Base-by-base conservation (phyloP, 2,888 invertebrate genomes). In the Aphrophora alni region DNA sequence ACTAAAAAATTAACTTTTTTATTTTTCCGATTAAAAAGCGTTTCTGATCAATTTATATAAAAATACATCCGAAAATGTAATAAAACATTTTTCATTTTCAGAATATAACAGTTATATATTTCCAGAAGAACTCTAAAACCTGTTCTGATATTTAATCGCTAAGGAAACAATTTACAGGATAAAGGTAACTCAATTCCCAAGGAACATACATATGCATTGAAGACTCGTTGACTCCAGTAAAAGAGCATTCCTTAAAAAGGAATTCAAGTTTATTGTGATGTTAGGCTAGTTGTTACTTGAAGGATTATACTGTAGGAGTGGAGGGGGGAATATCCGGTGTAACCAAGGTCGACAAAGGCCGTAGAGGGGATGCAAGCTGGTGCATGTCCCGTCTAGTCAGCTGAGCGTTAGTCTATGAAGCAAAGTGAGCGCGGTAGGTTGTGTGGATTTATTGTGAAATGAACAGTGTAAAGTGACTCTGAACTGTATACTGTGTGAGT, bases 291-390 rank as follows among this genome's bases (percentile, higher is more conserved):
- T 59, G 21, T 5, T 59, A 44, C 44, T 44, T 14, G 44, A 44
- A 44, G 44, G 44, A 44, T 44, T 44, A 33, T 33, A 44, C 2
- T 17, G 25, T 14, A 17, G 72, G 73, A 44, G 44, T 72, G 33
- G 72, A 24, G 77, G 77, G 71, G 77, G 5, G 33, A 59, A 21
- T 59, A 59, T 59, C 59, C 59, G 59, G 59, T 59, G 59, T 21
- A 21, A 59, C 71, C 77, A 78, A 78, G 78, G 78, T 78, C 78
- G 71, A 73, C 78, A 78, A 78, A 78, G 78, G 78, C 78, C 78
- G 78, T 25, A 27, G 28, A 26, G 51, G n/a, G 71, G 70, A 27
- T 25, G 51, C 28, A 28, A 51, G 33, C 51, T 25, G n/a, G 69
- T 59, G 17, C 27, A 38, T 24, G 21, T 38, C 38, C 38, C 25